Percentiles rank a stretch among this genome's conserved stretches.
Conservation (phyloP, 2,797 vertebrate species). For the Melanotaenia pygmaea region DNA sequence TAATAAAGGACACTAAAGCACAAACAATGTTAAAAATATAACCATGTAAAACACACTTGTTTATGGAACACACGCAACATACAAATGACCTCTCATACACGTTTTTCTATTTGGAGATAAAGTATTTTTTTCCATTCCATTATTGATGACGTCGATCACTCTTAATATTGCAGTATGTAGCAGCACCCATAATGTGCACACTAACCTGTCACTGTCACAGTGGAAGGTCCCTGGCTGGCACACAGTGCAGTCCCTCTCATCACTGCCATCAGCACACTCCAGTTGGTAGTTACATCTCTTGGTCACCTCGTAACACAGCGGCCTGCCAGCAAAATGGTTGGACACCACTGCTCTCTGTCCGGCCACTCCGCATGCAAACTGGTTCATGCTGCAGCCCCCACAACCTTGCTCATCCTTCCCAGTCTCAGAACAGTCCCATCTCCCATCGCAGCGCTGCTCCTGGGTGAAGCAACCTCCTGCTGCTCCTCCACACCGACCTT, state of each 20-base stretch:
- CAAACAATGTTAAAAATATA: too few species aligned
- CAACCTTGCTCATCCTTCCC: slow-evolving; percentile 89
- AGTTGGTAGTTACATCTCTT: slow-evolving; percentile 94
- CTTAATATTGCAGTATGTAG: too few species aligned
- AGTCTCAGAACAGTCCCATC: slow-evolving; percentile 89
- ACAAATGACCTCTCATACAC: too few species aligned
- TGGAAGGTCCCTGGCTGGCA: slow-evolving; percentile 93
- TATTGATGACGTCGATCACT: too few species aligned
- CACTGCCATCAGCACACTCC: slow-evolving; percentile 88
- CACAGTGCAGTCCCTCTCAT: slow-evolving; percentile 87
- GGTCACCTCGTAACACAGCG: slow-evolving; percentile 84
- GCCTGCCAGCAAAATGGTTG: slow-evolving; percentile 57
- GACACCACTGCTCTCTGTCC: slow-evolving; percentile 54
- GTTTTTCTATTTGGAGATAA: too few species aligned
- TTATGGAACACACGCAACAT: too few species aligned
- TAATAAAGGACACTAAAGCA: too few species aligned
- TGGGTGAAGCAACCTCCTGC: slow-evolving; percentile 86
- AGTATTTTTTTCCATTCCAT: too few species aligned
- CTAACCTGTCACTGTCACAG: slow-evolving; percentile 87
- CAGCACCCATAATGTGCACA: too few species aligned
- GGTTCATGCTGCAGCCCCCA: slow-evolving; percentile 80
- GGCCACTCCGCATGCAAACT: slow-evolving; percentile 83
- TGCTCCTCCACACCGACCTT: slow-evolving; percentile 86
- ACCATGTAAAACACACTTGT: too few species aligned
- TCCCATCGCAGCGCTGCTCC: slow-evolving; percentile 88